Base-by-base conservation (phyloP, 92 coral and sea anemone genomes). In the Galaxea fascicularis region DNA sequence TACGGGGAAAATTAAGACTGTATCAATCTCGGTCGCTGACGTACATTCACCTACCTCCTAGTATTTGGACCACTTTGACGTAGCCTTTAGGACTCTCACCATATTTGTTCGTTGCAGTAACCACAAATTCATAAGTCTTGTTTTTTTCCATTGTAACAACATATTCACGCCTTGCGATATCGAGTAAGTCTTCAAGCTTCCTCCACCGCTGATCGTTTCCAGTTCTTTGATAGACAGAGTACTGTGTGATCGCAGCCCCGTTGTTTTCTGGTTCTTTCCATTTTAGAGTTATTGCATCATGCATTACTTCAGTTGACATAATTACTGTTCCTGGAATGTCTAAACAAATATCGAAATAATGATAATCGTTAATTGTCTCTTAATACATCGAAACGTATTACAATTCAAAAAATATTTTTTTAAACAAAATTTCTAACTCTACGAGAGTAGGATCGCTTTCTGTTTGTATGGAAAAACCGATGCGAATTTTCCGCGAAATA, bases 101-200 rank as follows among this genome's bases (percentile, higher is more conserved):
- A 53, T 53, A 74, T 35, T 49, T 58, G 66, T 74, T 74, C 13
- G 66, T 74, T 7, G 79, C 79, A 4, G 79, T 74, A 18, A 74
- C 65, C 45, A 53, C 79, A 51, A 74, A 53, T n/a, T 74, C 65
- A 28, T 46, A 73, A 31, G 6, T 29, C 60, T 49, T 73, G 58
- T 29, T 62, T 22, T 46, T 14, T n/a, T 54, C 49, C 59, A 47
- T 15, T 49, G 24, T 5, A 47, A 75, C 27, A 11, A 18, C 56
- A 11, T 28, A 75, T 46, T n/a, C 76, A 11, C 58, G 56, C 20
- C 6, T 21, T 9, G 79, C 49, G 28, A 41, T 44, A 71, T 71
- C 76, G 16, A 14, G 39, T 71, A 44, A 24, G 18, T 17, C 21
- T 18, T 11, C 58, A 44, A 71, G 21, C 76, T 15, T n/a, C 76